These are phyloP conservation scores for Drosophila imparisetae DNA, from an alignment of 2,888 invertebrate species.

Conservation along the genomic window DNA sequence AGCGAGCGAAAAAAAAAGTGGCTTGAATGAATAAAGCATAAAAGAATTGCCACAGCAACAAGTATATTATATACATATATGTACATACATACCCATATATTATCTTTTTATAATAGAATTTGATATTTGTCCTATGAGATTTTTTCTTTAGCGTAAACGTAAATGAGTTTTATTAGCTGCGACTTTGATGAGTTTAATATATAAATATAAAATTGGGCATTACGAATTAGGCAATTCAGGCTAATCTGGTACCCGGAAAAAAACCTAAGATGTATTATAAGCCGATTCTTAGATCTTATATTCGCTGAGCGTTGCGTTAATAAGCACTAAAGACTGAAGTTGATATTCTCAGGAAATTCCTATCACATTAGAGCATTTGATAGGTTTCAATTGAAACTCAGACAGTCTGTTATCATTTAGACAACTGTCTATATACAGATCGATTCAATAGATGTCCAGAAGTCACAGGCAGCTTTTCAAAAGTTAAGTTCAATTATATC, in stretches of 20 bases:
- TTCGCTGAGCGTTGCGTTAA: background rate
- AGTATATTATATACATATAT: constrained; percentile 18
- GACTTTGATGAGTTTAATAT: background rate
- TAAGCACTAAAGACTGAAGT: background rate
- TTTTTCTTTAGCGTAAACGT: constrained; percentile 1
- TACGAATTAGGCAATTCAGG: background rate
- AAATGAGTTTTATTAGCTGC: constrained; percentile 11
- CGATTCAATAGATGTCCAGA: background rate
- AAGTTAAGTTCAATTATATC: background rate
- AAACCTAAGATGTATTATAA: background rate
- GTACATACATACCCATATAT: background rate
- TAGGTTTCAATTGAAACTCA: background rate
- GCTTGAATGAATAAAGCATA: constrained; percentile 61
- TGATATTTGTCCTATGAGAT: constrained; percentile 26
- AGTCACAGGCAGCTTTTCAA: background rate
- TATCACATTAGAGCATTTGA: background rate
- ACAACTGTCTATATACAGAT: background rate
- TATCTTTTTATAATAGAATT: constrained; percentile 11
- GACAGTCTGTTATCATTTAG: background rate
- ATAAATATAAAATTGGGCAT: background rate
- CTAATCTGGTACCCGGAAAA: background rate
- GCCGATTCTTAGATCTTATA: background rate
- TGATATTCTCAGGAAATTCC: background rate
- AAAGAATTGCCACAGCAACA: constrained; percentile 35
- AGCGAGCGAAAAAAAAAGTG: constrained; percentile 52